Base-by-base conservation (phyloP, 1,140 invertebrate species). In the Drosophila ercepeae region DNA sequence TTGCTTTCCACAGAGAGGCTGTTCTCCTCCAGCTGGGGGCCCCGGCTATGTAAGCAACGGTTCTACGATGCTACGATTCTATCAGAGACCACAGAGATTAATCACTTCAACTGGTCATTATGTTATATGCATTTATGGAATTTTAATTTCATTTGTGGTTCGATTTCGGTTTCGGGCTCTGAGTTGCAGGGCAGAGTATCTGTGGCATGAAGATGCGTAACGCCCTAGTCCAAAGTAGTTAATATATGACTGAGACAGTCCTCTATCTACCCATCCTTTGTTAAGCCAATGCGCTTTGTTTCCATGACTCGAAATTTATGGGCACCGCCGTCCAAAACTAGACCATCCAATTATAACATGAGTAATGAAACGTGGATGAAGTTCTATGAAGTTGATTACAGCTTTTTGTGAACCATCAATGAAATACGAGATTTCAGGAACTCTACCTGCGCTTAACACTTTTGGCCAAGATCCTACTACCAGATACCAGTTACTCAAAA, bases 101-200 rank as follows among this genome's bases (percentile, higher is more conserved):
- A 79, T 79, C 57, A 49, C 50, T 50, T 7, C 44, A 18, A 32
- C 52, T 8, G 29, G 7, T 36, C 61, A 74, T 55, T 59, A 51
- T 61, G 50, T 59, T 36, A 45, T 59, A 50, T 59, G 14, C 49
- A 81, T 58, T 61, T 81, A 78, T 73, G 78, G 78, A 81, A 78
- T 83, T 83, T 81, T 81, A 82, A 81, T 83, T 81, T 77, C 78
- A 81, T 77, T 83, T 81, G 78, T 83, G 78, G 78, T 82, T 79
- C 54, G 52, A 44, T 60, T 75, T 54, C 36, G 29, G 29, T 9
- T 32, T 11, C 11, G 8, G 29, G 29, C 9, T 27, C 29, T 32
- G 29, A 11, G 29, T n/a, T 32, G 29, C 11, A 32, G 11, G 29
- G 9, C 25, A 6, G 29, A 11, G 29, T 32, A n/a, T 32, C 9